A percentile compares a stretch with the other conserved stretches of the same genome.
Conservation (phyloP, 2,797 vertebrate genomes). For the Pangasius macronema region DNA sequence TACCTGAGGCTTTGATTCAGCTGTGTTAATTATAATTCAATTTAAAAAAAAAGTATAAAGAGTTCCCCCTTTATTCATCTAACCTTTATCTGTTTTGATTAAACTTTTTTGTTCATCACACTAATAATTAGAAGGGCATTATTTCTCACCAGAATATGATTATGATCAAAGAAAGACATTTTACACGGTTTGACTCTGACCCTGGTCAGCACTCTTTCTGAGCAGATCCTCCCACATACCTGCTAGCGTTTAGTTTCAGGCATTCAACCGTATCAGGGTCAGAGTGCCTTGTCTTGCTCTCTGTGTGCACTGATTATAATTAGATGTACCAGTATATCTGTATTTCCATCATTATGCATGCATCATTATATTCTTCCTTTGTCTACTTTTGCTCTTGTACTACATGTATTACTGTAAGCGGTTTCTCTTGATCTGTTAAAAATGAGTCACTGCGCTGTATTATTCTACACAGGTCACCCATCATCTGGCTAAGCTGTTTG, state of each 20-base stretch:
- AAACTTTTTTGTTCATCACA: conserved; percentile 34
- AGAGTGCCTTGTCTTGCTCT: conserved; percentile 38
- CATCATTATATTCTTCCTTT: conserved; percentile 43
- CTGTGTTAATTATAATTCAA: conserved; percentile 16
- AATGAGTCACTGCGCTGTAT: conserved; percentile 16
- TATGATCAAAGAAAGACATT: conserved; percentile 48
- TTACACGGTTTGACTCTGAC: conserved; percentile 45
- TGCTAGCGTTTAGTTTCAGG: conserved; percentile 34
- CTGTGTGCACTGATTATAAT: conserved; percentile 50
- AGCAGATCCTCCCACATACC: conserved; percentile 49
- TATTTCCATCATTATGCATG: conserved; percentile 50
- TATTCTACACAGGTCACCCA: conserved; percentile 72
- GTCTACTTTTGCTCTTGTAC: not conserved
- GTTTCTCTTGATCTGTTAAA: conserved; percentile 32
- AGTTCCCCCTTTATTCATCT: conserved; percentile 29
- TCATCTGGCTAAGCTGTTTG: conserved; percentile 81
- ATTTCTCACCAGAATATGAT: conserved; percentile 45
- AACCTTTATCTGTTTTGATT: conserved; percentile 52
- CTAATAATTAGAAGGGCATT: conserved; percentile 43
- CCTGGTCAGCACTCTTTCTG: conserved; percentile 27
- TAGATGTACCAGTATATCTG: conserved; percentile 45
- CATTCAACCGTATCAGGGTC: conserved; percentile 44
- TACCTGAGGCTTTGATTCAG: conserved; percentile 1
- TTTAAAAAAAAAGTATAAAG: not conserved
- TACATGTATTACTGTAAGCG: not conserved